Evolutionary conservation across 2,888 invertebrate species (phyloP), one percentile per base, ranked within the genome.

Genomic region (Ectobius pallidus): DNA sequence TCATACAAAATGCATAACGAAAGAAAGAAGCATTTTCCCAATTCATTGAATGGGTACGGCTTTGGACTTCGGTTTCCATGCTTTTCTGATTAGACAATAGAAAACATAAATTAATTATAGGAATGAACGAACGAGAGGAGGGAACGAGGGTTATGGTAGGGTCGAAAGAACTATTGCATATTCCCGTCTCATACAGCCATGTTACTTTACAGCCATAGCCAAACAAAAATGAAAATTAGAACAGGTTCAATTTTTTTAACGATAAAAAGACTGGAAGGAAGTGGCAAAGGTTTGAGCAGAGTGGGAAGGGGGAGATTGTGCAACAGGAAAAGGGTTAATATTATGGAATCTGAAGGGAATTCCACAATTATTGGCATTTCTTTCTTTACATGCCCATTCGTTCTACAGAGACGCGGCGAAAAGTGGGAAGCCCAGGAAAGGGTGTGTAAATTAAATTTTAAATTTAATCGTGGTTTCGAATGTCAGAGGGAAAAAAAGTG

Each of bases 391-490:
- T 65, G 65, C 46, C 46, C 65, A 63, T 71, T 63, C 71, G 52
- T 18, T 58, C 42, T 65, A 9, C 3, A 20, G 20, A 22, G 22
- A 52, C 30, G 62, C 42, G 30, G 3, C 39, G 16, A 58, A n/a
- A n/a, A 46, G 25, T 27, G 16, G 30, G 39, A 62, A 46, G 18
- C 27, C 44, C n/a, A 30, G 44, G 32, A 70, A 39, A 49, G 69
- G 62, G 49, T 42, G 69, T 69, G 72, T 69, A 75, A 75, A 75
- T 75, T 75, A 75, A 73, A 75, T 73, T 75, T 75, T 73, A 70
- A 73, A 75, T 73, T 75, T 75, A 75, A 75, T 75, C 73, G 75
- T 70, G 75, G 75, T 75, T 69, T 71, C 71, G 62, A 67, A 74
- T 74, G 70, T 61, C 69, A 32, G 63, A 30, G 65, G 65, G 32